These are phyloP conservation scores for Apolygus lucorum DNA, from an alignment of 1,140 invertebrate species.

Conservation along the genomic window DNA sequence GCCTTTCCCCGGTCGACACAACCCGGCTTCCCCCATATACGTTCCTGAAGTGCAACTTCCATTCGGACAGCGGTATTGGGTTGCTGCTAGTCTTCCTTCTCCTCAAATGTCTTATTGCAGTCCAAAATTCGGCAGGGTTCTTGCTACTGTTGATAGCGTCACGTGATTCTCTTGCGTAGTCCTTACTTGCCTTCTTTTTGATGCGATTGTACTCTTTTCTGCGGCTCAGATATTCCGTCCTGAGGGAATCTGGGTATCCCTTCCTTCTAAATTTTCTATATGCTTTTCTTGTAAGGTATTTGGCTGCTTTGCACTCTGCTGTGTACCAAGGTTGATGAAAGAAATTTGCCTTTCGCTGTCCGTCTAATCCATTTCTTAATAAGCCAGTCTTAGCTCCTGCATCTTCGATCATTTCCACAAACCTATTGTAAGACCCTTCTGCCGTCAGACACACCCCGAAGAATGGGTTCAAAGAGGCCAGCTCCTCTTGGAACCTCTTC, in stretches of 20 bases:
- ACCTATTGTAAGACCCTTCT: neutral
- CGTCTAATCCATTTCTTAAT: too few species aligned
- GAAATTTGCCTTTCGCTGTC: too few species aligned
- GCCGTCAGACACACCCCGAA: neutral
- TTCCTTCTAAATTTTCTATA: neutral
- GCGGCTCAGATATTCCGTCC: neutral
- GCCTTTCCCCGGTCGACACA: neutral
- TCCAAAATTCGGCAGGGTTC: neutral
- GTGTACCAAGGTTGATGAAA: neutral
- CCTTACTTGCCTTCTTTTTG: neutral
- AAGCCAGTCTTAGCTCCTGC: too few species aligned
- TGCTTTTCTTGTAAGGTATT: neutral
- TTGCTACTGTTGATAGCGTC: neutral
- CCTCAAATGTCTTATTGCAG: neutral
- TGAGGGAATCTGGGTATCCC: neutral
- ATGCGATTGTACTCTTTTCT: neutral
- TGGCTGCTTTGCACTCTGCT: neutral
- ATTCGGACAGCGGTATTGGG: neutral
- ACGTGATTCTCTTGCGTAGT: neutral
- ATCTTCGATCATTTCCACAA: too few species aligned
- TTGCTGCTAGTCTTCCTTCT: neutral
- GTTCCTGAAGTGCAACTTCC: neutral
- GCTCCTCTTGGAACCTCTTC: neutral
- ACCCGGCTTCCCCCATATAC: neutral
- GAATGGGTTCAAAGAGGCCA: neutral